These are phyloP conservation scores for Turnix velox DNA, from an alignment of 2,113 vertebrate genomes.

Conservation along the genomic window DNA sequence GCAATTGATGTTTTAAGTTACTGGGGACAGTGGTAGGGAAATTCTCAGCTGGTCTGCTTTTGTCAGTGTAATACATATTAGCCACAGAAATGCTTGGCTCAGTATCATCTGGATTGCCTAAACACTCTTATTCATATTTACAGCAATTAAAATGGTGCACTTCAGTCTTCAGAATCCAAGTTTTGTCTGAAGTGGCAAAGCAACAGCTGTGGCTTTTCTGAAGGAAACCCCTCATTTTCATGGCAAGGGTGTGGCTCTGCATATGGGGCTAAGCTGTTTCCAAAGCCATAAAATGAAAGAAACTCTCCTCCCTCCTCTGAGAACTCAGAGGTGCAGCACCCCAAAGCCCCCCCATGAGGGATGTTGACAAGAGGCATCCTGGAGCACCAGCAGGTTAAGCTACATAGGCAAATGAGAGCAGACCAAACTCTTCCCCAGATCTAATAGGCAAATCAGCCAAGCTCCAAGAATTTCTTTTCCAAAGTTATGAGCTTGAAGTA, in stretches of 20 bases:
- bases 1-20: not conserved
- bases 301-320: not conserved
- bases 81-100: conserved; percentile 34
- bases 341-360: not conserved
- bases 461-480: not conserved
- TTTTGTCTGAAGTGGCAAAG: conserved; percentile 39
- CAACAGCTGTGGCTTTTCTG: conserved; percentile 44
- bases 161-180: not conserved
- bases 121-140: conserved; percentile 12
- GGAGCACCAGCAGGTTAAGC: not conserved
- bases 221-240: conserved; percentile 16
- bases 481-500: not conserved
- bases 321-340: not conserved
- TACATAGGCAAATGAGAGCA: not conserved
- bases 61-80: not conserved
- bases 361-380: not conserved
- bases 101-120: not conserved
- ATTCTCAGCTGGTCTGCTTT: conserved; percentile 11
- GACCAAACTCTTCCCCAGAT: not conserved
- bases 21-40: not conserved
- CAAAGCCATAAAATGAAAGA: not conserved
- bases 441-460: not conserved
- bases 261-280: not conserved
- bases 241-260: not conserved
- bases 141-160: conserved; percentile 53